These are phyloP conservation scores for Pristiophorus japonicus DNA, from an alignment of 2,113 vertebrate genomes.

Conservation along the genomic window DNA sequence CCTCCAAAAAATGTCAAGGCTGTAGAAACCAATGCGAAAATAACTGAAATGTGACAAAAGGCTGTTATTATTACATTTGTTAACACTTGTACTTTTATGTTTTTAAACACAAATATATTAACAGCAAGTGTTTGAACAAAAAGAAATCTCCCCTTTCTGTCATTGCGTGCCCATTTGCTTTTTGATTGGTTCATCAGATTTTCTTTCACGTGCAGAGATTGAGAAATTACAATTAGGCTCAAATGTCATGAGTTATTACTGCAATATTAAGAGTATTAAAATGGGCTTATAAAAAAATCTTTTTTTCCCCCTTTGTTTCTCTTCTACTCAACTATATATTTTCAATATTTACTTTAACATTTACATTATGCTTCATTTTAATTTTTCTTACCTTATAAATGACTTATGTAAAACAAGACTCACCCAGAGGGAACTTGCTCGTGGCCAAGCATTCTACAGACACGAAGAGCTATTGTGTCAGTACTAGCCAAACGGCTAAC, in stretches of 20 bases:
- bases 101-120: neutral
- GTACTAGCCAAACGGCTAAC: neutral
- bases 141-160: neutral
- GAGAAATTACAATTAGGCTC: neutral
- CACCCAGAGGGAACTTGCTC: neutral
- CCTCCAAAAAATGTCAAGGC: neutral
- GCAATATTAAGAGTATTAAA: neutral
- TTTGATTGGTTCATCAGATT: neutral
- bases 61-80: neutral
- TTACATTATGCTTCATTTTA: neutral
- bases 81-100: neutral
- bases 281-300: neutral
- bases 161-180: neutral
- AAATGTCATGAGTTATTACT: neutral
- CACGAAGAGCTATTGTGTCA: neutral
- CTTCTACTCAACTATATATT: neutral
- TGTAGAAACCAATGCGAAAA: too few relatives aligned
- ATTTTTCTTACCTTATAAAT: neutral
- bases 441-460: neutral
- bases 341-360: neutral
- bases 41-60: neutral
- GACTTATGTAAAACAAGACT: neutral
- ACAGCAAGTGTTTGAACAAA: neutral
- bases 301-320: neutral
- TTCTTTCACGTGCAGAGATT: neutral